These are phyloP conservation scores for Lerema accius DNA, from an alignment of 1,140 invertebrate genomes.

Conservation along the genomic window DNA sequence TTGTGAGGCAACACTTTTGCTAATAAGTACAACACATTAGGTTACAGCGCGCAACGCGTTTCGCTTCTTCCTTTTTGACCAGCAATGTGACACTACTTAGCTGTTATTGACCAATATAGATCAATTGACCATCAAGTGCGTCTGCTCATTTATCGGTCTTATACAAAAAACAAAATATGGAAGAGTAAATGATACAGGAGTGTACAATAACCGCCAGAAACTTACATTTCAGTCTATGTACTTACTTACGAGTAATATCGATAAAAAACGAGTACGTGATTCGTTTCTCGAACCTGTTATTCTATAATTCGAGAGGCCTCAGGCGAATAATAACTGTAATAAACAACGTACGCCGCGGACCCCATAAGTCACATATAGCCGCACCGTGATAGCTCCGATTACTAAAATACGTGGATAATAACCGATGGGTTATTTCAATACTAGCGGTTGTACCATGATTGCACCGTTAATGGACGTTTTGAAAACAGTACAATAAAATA, in stretches of 20 bases:
- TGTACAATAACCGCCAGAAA: conserved; percentile 1
- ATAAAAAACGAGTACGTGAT: conserved; percentile 36
- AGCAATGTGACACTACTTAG: too few species aligned
- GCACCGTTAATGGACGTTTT: neutral
- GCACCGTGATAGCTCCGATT: conserved; percentile 47
- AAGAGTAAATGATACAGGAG: neutral
- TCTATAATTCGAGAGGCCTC: conserved; percentile 65
- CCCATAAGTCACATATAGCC: conserved; percentile 70
- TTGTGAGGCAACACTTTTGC: too few species aligned
- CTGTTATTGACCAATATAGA: too few species aligned
- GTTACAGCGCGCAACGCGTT: too few species aligned
- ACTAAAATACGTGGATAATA: conserved; percentile 42
- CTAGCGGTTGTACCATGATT: neutral
- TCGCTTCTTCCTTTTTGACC: too few species aligned
- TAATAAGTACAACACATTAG: too few species aligned
- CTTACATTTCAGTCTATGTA: conserved; percentile 19
- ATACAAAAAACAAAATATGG: too few species aligned
- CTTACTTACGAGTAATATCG: conserved; percentile 36
- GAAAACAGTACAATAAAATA: too few species aligned
- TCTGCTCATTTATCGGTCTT: too few species aligned
- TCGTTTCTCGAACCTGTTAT: conserved; percentile 54
- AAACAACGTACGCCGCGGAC: conserved; percentile 50
- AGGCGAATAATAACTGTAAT: conserved; percentile 74
- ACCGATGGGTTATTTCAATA: conserved; percentile 33
- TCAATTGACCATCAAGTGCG: too few species aligned